A percentile compares a stretch with the other conserved stretches of the same genome.
These are phyloP conservation scores for Boulengeromyrus knoepffleri DNA, from an alignment of 2,113 vertebrate genomes.

Conservation along the genomic window DNA sequence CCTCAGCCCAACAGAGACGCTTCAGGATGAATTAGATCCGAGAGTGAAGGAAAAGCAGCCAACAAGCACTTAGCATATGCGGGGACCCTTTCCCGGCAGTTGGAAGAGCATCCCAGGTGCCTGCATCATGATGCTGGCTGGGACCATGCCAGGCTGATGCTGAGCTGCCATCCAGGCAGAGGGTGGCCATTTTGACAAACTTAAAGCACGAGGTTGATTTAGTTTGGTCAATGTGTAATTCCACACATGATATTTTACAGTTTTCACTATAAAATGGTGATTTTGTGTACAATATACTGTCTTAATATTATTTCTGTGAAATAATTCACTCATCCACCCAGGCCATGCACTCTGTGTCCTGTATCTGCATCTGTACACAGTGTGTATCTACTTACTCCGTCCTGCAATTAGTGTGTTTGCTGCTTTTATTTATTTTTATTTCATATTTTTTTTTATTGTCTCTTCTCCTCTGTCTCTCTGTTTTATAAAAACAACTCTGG, in stretches of 20 bases:
- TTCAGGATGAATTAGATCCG: background rate
- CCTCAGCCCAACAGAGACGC: background rate
- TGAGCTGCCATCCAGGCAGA: background rate
- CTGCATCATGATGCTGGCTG: background rate
- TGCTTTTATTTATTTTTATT: no score
- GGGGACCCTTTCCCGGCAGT: background rate
- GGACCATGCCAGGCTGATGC: background rate
- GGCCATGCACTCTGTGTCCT: no score
- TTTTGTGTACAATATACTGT: no score
- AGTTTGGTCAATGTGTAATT: background rate
- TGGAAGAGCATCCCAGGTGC: background rate
- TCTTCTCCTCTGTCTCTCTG: no score
- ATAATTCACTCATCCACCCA: no score
- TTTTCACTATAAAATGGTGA: background rate
- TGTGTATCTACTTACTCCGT: no score
- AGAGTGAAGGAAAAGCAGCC: background rate
- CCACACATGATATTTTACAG: background rate
- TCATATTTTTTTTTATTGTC: no score
- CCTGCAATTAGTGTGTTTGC: no score
- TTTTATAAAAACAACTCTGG: no score
- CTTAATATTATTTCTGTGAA: no score
- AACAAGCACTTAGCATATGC: background rate
- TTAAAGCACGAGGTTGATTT: background rate
- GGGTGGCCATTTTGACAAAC: background rate
- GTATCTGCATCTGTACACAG: no score